Evolutionary conservation across 2,113 vertebrate species (phyloP).

Genomic region (Brachyhypopomus gauderio): DNA sequence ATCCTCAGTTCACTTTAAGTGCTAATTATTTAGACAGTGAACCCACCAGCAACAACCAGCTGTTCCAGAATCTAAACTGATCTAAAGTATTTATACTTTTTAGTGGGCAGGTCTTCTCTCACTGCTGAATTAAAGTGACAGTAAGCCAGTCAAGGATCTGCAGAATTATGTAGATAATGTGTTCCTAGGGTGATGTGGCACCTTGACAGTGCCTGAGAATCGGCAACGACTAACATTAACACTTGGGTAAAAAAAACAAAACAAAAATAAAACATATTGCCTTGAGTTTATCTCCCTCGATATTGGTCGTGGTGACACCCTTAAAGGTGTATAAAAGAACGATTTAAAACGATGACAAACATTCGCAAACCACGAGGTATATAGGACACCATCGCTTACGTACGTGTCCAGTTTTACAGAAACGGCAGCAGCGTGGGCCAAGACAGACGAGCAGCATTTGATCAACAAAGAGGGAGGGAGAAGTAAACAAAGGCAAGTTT

Average conservation of each 20-base stretch:
- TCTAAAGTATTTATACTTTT: constrained; percentile 3
- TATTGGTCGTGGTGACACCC: constrained; percentile 3
- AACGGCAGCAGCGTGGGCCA: neutral
- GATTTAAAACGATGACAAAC: neutral
- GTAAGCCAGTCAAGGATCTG: too few species aligned
- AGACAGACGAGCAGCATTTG: constrained; percentile 35
- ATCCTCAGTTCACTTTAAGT: neutral
- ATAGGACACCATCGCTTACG: neutral
- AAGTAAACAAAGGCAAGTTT: constrained; percentile 4
- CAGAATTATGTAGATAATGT: too few species aligned
- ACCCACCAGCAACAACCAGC: neutral
- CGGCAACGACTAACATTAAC: neutral
- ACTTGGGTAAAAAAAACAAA: neutral
- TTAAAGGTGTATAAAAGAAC: neutral
- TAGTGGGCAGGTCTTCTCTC: neutral
- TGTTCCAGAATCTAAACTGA: neutral
- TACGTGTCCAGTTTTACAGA: neutral
- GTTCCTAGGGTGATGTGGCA: too few species aligned
- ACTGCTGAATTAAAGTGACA: too few species aligned
- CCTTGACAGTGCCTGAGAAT: neutral
- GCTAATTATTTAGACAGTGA: constrained; percentile 1
- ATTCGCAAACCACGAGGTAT: neutral
- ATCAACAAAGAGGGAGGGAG: neutral
- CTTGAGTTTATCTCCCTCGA: neutral
- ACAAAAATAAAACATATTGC: neutral